Conservation (phyloP, 2,888 invertebrate species). For the Protophormia terraenovae region DNA sequence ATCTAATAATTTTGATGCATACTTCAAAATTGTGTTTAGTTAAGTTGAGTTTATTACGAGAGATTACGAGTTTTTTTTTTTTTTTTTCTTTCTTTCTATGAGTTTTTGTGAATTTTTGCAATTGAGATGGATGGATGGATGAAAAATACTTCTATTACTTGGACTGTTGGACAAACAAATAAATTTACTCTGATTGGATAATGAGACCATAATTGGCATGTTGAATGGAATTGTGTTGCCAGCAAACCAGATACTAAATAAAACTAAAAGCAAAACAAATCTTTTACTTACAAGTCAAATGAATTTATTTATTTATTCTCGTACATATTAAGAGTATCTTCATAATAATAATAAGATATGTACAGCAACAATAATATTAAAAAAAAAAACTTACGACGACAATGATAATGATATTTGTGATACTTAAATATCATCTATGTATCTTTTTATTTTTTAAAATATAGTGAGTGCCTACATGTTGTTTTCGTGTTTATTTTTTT, state of each 20-base stretch:
- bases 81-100: neutral
- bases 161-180: conserved; percentile 79
- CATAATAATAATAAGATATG: conserved; percentile 29
- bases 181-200: conserved; percentile 82
- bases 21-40: conserved; percentile 44
- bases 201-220: conserved; percentile 81
- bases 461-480: conserved; percentile 31
- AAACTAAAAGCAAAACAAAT: conserved; percentile 63
- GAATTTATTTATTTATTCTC: too few species aligned
- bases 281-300: conserved; percentile 56
- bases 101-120: conserved; percentile 31
- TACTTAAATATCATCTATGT: conserved; percentile 36
- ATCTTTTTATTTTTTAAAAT: too few species aligned
- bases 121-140: conserved; percentile 44
- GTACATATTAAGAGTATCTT: conserved; percentile 12
- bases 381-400: conserved; percentile 3
- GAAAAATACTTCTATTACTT: conserved; percentile 61
- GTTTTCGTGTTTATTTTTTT: conserved; percentile 23
- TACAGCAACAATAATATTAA: conserved; percentile 18
- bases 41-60: conserved; percentile 22
- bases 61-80: neutral
- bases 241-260: conserved; percentile 79
- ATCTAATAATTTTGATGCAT: conserved; percentile 65
- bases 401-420: conserved; percentile 50
- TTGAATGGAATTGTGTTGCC: conserved; percentile 82